Percentiles rank a stretch among this genome's conserved stretches.
Evolutionary conservation across 2,113 vertebrate genomes (phyloP).

Genomic region (Bothrops jararaca): DNA sequence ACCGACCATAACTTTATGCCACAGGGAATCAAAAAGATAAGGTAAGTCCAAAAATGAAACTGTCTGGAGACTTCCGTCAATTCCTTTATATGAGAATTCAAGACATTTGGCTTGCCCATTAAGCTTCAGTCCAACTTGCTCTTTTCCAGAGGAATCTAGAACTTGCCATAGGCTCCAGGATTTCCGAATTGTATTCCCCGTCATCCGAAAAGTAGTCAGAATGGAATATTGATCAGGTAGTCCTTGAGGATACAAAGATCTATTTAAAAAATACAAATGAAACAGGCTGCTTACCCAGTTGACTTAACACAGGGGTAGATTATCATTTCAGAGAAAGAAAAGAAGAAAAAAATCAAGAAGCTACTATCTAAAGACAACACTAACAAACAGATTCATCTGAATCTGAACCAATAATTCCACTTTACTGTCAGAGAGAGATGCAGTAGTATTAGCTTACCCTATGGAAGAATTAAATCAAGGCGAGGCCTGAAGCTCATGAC

Average conservation of each 20-base stretch:
- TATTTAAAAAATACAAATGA: slow-evolving; percentile 61
- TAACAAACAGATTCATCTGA: background rate
- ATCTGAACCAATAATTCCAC: background rate
- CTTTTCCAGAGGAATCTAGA: slow-evolving; percentile 76
- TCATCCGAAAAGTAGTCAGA: slow-evolving; percentile 83
- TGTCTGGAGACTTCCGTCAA: slow-evolving; percentile 67
- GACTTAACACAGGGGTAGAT: background rate
- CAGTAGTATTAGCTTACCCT: background rate
- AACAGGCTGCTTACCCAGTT: background rate
- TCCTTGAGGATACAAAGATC: slow-evolving; percentile 79
- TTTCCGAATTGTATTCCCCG: slow-evolving; percentile 75
- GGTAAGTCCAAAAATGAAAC: slow-evolving; percentile 73
- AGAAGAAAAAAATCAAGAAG: background rate
- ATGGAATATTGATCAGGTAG: slow-evolving; percentile 85
- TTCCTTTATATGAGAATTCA: slow-evolving; percentile 78
- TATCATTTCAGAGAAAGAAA: background rate
- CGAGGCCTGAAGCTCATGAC: background rate
- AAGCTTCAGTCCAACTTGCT: slow-evolving; percentile 82
- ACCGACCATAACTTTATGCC: slow-evolving; percentile 82
- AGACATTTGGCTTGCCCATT: slow-evolving; percentile 79
- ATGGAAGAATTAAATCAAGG: background rate
- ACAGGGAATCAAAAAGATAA: slow-evolving; percentile 83
- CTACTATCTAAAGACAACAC: background rate
- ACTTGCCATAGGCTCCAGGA: slow-evolving; percentile 90
- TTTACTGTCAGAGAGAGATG: background rate